Evolutionary conservation across 2,797 vertebrate genomes (phyloP), one percentile per base, ranked within the genome.

Genomic region (Gymnoscopelus braueri): DNA sequence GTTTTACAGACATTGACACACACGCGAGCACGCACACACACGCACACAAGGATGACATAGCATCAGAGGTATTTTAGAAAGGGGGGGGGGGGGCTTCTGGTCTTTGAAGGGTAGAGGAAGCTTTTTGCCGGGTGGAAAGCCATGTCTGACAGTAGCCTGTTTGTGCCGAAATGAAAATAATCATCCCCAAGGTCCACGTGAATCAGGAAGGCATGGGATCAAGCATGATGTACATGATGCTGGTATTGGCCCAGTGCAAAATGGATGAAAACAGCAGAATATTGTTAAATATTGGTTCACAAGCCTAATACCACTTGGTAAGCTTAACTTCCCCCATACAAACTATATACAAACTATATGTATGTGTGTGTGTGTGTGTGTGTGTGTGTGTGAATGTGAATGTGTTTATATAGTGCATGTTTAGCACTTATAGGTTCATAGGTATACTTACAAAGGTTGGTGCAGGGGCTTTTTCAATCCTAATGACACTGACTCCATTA

Each of bases 1-100:
- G 58, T 77, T 82, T 76, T 77, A 74, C 72, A 71, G 72, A 78
- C 52, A 71, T 10, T 0, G 19, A 44, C 54, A 54, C 56, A 61
- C 23, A 61, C 35, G 1, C 4, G 19, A 19, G 35, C 35, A 35
- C 35, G 6, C 4, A 7, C 35, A 5, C 35, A 35, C 35, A 7
- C 35, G 6, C 35, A 35, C 35, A 35, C 35, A 61, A 67, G 54
- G 54, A 69, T 52, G 58, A 71, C 1, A 4, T n/a, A 65, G 54
- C 24, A 29, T 12, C 23, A 29, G 54, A 44, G 51, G 26, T 48
- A 13, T 60, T 73, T 71, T 69, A 62, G 65, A 61, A 29, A 32
- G 11, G 58, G 26, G 39, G 63, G 11, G 51, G 54, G 76, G 62
- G 70, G 32, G 65, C 7, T 24, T 47, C 13, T 9, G 29, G 56